phyloP scores from a whole-genome alignment of 1,140 invertebrate genomes.

The Notospermus geniculatus region DNA sequence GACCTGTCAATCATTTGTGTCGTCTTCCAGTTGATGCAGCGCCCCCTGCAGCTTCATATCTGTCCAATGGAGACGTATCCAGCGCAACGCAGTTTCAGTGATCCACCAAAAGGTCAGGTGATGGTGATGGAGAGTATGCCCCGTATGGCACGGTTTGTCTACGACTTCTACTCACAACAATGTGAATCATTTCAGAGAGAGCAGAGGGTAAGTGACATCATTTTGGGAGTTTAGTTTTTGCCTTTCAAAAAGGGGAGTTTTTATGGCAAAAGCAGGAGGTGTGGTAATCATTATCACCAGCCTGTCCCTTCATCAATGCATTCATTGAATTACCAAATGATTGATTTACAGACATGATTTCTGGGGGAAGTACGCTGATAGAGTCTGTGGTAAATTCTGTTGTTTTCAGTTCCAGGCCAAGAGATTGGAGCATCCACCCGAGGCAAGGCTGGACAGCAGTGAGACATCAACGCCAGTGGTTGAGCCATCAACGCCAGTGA shows the following conservation, averaged over 20 bases:
- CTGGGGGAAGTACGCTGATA: too few species aligned
- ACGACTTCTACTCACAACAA: slow-evolving; percentile 80
- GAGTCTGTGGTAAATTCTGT: too few species aligned
- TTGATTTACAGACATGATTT: too few species aligned
- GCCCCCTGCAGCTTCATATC: slow-evolving; percentile 75
- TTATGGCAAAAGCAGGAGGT: too few species aligned
- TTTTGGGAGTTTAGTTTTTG: too few species aligned
- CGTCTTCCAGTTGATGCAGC: slow-evolving; percentile 59
- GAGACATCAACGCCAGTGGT: neutral
- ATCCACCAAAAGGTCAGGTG: slow-evolving; percentile 27
- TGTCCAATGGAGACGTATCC: slow-evolving; percentile 78
- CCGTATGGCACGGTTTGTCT: slow-evolving; percentile 90
- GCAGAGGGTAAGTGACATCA: slow-evolving; percentile 23
- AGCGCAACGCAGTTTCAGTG: slow-evolving; percentile 59
- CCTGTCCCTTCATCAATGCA: too few species aligned
- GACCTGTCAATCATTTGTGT: slow-evolving; percentile 1
- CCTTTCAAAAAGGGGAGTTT: too few species aligned
- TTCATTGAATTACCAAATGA: too few species aligned
- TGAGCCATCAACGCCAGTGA: neutral
- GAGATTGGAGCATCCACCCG: neutral
- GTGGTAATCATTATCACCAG: too few species aligned
- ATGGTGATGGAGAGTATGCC: slow-evolving; percentile 80
- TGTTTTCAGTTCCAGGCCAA: too few species aligned
- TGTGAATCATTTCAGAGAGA: slow-evolving; percentile 59
- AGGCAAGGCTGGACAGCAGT: neutral